Conservation (phyloP, 1,140 invertebrate genomes). For the Meloidogyne exigua region DNA sequence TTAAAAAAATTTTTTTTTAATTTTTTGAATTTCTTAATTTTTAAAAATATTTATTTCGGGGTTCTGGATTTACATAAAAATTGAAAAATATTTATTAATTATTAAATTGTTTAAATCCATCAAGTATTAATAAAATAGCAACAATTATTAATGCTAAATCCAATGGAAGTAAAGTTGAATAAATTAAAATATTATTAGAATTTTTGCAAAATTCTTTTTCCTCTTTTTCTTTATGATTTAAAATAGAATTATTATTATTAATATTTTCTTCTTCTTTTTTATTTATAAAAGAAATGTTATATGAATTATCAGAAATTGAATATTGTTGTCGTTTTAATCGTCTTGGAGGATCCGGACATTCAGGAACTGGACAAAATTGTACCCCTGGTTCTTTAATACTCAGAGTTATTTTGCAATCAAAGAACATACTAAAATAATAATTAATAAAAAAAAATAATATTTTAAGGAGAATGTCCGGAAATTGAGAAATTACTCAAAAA, state of each 20-base stretch:
- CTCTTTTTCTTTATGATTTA: not conserved
- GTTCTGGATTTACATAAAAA: too few species aligned
- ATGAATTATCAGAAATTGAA: not conserved
- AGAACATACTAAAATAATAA: conserved; percentile 52
- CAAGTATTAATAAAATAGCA: not conserved
- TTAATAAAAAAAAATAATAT: not conserved
- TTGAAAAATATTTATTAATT: too few species aligned
- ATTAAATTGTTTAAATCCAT: conserved; percentile 13
- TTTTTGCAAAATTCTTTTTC: conserved; percentile 20
- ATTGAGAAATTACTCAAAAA: too few species aligned
- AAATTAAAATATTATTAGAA: conserved; percentile 13
- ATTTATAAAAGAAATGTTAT: conserved; percentile 12
- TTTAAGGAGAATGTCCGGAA: too few species aligned
- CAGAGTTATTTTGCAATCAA: conserved; percentile 60
- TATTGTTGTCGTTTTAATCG: conserved; percentile 29
- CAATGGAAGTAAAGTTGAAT: conserved; percentile 12
- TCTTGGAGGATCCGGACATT: conserved; percentile 62
- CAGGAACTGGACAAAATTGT: conserved; percentile 50
- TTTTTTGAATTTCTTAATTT: too few species aligned
- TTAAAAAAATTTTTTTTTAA: too few species aligned
- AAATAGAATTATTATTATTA: conserved; percentile 1
- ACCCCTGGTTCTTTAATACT: conserved; percentile 57
- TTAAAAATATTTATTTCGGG: too few species aligned
- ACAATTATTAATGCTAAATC: conserved; percentile 6
- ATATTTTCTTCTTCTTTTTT: not conserved